These are phyloP conservation scores for Amphipyra berbera DNA, from an alignment of 2,888 invertebrate genomes.

Conservation along the genomic window DNA sequence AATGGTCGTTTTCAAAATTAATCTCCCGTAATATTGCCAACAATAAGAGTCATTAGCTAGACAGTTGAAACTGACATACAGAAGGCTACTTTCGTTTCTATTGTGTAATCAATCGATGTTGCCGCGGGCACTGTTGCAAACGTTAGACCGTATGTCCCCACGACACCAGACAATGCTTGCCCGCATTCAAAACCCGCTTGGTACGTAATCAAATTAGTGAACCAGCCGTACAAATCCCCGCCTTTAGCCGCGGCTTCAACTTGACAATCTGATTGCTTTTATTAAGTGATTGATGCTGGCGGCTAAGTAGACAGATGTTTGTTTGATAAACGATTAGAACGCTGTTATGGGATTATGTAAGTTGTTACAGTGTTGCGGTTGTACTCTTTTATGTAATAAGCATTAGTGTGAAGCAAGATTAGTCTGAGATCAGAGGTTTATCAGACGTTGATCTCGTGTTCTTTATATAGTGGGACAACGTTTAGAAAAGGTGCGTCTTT, in stretches of 20 bases:
- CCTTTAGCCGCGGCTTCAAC: constrained; percentile 34
- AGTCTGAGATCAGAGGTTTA: constrained; percentile 12
- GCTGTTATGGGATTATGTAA: constrained; percentile 28
- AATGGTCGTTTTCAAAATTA: constrained; percentile 23
- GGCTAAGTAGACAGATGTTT: constrained; percentile 38
- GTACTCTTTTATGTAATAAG: constrained; percentile 19
- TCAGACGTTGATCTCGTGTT: constrained; percentile 44
- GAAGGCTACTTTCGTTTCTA: constrained; percentile 44
- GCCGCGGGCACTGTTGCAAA: constrained; percentile 38
- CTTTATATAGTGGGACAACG: constrained; percentile 30
- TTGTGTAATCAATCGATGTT: constrained; percentile 45
- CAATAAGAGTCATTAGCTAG: constrained; percentile 29
- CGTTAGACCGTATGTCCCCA: constrained; percentile 34
- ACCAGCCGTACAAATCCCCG: constrained; percentile 32
- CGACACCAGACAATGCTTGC: constrained; percentile 44
- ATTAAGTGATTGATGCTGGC: constrained; percentile 63
- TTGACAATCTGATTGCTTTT: constrained; percentile 60
- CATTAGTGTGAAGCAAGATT: constrained; percentile 16
- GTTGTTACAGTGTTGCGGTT: constrained; percentile 12
- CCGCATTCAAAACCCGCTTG: constrained; percentile 64
- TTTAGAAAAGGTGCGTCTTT: background rate
- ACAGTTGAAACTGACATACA: constrained; percentile 23
- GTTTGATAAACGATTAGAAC: constrained; percentile 37
- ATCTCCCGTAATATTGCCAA: constrained; percentile 22
- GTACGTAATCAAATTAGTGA: constrained; percentile 67